Evolutionary conservation across 2,113 vertebrate species (phyloP), one percentile per base, ranked within the genome.

Genomic region (Microtus pennsylvanicus): DNA sequence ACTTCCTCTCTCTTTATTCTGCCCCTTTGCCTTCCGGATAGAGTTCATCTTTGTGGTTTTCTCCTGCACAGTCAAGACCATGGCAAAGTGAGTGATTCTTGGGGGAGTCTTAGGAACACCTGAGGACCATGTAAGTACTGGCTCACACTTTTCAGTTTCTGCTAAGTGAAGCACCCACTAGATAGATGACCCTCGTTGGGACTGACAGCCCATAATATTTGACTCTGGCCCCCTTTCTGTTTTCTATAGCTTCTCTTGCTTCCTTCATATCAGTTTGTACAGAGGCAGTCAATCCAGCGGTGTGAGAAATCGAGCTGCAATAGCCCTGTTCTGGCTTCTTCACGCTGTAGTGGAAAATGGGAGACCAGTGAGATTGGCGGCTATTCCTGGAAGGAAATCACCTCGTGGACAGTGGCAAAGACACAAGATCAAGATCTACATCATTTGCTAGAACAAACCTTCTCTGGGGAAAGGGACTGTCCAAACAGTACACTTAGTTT

Each of bases 301-400:
- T 3, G 3, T 94, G 58, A 76, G 75, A 75, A 70, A 38, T 0
- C 14, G 81, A 50, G 30, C 24, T 76, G 1, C 21, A n/a, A 26
- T 47, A 47, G 58, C 45, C 9, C 5, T 52, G 74, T 83, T 61
- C 61, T 69, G 47, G 65, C 67, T 50, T 96, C 30, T 47, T 33
- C 33, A 19, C 47, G 50, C 75, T 87, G 14, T 69, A 47, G 35
- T 28, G n/a, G 42, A 70, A 61, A 91, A 35, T 5, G 19, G 83
- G 76, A 93, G 7, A 52, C 47, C 82, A 81, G 69, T 88, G 55
- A 81, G 33, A 61, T 24, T 67, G 95, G 92, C 47, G 47, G 83
- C 38, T 10, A 61, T 82, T 94, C 76, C n/a, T 58, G 78, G 55
- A 92, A 30, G 7, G 14, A 45, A 67, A 26, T 76, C 28, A 21